Percentiles rank a stretch among this genome's conserved stretches.
These are phyloP conservation scores for Nomada ferruginata DNA, from an alignment of 2,888 invertebrate species.

Conservation along the genomic window DNA sequence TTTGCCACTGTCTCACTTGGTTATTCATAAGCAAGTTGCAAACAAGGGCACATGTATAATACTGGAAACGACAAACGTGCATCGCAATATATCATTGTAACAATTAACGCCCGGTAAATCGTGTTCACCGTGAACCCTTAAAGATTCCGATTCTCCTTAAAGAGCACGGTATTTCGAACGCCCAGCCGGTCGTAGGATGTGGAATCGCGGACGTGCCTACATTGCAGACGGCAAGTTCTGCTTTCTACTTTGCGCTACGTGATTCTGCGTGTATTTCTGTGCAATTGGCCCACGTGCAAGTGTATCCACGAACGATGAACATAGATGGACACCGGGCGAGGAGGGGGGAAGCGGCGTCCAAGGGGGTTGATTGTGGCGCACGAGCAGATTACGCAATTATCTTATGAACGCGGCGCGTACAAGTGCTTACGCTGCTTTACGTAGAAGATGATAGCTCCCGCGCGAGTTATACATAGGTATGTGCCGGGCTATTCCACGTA, in stretches of 20 bases:
- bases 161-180: background rate
- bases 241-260: slow-evolving; percentile 60
- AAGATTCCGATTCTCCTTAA: slow-evolving; percentile 15
- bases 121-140: slow-evolving; percentile 9
- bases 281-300: slow-evolving; percentile 15
- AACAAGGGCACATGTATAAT: no score
- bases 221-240: slow-evolving; percentile 36
- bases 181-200: background rate
- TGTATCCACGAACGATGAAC: slow-evolving; percentile 30
- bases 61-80: no score
- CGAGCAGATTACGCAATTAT: slow-evolving; percentile 80
- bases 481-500: slow-evolving; percentile 30
- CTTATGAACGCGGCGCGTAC: slow-evolving; percentile 77
- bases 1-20: no score
- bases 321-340: slow-evolving; percentile 20
- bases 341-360: slow-evolving; percentile 46
- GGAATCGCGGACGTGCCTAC: slow-evolving; percentile 4
- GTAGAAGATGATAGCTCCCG: slow-evolving; percentile 70
- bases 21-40: no score
- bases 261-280: slow-evolving; percentile 54
- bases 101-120: background rate
- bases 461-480: slow-evolving; percentile 50
- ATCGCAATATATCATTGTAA: background rate
- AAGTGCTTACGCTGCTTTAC: slow-evolving; percentile 70
- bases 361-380: slow-evolving; percentile 76